Conservation (phyloP, 2,797 vertebrate species). For the Cyclura pinguis region DNA sequence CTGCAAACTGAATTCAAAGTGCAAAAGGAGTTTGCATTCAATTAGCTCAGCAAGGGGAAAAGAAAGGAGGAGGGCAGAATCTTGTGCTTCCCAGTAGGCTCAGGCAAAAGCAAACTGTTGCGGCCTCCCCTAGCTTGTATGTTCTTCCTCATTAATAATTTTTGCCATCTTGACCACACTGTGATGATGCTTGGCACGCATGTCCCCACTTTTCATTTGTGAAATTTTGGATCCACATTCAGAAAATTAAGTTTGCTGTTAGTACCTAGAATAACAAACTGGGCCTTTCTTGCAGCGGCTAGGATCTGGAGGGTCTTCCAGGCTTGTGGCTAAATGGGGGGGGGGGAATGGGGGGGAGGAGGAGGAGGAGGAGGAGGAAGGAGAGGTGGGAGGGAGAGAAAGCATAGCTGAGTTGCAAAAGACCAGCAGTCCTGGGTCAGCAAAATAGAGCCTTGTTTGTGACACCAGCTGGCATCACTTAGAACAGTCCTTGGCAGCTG, state of each 20-base stretch:
- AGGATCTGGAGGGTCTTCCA: neutral
- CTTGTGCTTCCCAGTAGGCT: too few relatives aligned
- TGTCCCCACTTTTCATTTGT: too few relatives aligned
- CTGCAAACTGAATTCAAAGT: too few relatives aligned
- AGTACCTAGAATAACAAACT: neutral
- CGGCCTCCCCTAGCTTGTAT: too few relatives aligned
- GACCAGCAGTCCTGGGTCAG: neutral
- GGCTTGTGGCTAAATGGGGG: neutral
- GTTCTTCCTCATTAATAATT: too few relatives aligned
- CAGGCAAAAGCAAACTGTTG: too few relatives aligned
- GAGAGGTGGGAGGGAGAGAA: neutral
- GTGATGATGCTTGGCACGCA: neutral
- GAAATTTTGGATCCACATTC: too few relatives aligned
- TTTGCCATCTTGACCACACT: neutral
- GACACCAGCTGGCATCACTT: constrained; percentile 4
- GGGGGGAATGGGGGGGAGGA: rapidly evolving
- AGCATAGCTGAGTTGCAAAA: too few relatives aligned
- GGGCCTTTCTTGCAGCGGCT: neutral
- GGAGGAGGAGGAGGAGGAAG: too few relatives aligned
- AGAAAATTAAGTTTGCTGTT: neutral
- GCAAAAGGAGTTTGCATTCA: too few relatives aligned
- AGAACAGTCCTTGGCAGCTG: neutral
- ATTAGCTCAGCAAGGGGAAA: too few relatives aligned
- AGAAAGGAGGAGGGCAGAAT: too few relatives aligned
- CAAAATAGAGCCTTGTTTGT: neutral